Evolutionary conservation across 2,888 invertebrate species (phyloP).

Genomic region (Heliconius sara): DNA sequence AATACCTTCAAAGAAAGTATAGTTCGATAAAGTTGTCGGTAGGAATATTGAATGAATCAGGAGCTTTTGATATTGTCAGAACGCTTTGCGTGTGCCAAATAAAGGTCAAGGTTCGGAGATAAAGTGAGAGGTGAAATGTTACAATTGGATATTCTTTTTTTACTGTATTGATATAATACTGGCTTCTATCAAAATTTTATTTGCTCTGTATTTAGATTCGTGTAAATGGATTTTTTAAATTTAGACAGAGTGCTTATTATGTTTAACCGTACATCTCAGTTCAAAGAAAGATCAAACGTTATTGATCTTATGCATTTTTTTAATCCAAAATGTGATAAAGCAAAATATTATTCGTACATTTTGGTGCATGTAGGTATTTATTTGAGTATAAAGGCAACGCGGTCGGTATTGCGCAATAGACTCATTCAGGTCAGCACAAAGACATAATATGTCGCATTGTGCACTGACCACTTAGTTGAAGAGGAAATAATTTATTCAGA

Average conservation of each 20-base stretch:
- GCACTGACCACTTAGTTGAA: slow-evolving; percentile 73
- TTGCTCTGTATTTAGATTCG: not conserved
- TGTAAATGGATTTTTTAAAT: not conserved
- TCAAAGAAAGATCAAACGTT: slow-evolving; percentile 57
- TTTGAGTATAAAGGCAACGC: slow-evolving; percentile 54
- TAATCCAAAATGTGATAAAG: not conserved
- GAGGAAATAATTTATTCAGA: slow-evolving; percentile 80
- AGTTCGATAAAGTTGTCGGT: slow-evolving; percentile 49
- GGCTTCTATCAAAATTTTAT: not conserved
- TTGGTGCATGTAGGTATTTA: not conserved
- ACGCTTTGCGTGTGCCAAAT: slow-evolving; percentile 41
- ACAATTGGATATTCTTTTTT: slow-evolving; percentile 11
- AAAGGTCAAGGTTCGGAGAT: slow-evolving; percentile 42
- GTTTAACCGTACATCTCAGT: slow-evolving; percentile 58
- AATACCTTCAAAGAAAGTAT: slow-evolving; percentile 49
- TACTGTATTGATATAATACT: not conserved
- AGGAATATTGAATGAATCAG: slow-evolving; percentile 47
- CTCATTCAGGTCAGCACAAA: slow-evolving; percentile 67
- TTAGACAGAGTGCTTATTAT: slow-evolving; percentile 56
- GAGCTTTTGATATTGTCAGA: slow-evolving; percentile 43
- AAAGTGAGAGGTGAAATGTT: slow-evolving; percentile 27
- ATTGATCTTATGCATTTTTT: not conserved
- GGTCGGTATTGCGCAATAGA: slow-evolving; percentile 55
- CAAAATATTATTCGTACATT: slow-evolving; percentile 2
- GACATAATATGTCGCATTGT: slow-evolving; percentile 70